Evolutionary conservation across 2,797 vertebrate genomes (phyloP).

Genomic region (Etheostoma perlongum): DNA sequence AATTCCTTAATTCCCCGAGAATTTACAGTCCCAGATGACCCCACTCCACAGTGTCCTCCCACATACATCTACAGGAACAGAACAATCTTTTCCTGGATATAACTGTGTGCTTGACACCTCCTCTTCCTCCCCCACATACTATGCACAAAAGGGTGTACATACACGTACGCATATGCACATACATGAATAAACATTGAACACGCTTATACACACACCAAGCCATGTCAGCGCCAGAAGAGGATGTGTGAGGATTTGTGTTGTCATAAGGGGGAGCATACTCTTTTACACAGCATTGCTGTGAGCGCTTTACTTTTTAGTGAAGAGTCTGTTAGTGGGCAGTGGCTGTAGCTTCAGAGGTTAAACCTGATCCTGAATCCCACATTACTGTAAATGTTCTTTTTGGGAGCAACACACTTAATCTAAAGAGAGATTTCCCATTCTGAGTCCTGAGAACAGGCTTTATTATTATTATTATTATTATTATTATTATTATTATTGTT

Average conservation of each 20-base stretch:
- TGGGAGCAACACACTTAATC: too few relatives aligned
- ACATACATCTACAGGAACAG: conserved; percentile 74
- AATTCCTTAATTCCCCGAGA: conserved; percentile 81
- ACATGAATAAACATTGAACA: conserved; percentile 45
- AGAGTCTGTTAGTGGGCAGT: conserved; percentile 61
- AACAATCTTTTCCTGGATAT: conserved; percentile 74
- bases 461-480: too few relatives aligned
- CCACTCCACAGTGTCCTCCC: conserved; percentile 73
- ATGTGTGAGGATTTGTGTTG: conserved; percentile 46
- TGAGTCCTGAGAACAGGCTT: too few relatives aligned
- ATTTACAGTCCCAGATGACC: conserved; percentile 73
- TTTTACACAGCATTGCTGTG: conserved; percentile 31
- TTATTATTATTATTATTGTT: too few relatives aligned
- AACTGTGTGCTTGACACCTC: conserved; percentile 65
- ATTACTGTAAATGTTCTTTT: too few relatives aligned
- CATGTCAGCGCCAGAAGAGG: conserved; percentile 28
- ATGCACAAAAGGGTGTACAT: conserved; percentile 53
- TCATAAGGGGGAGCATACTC: conserved; percentile 45
- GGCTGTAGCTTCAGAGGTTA: conserved; percentile 43
- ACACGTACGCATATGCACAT: conserved; percentile 36
- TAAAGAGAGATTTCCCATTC: too few relatives aligned
- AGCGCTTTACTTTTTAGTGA: conserved; percentile 56
- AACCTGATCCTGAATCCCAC: too few relatives aligned
- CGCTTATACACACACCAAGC: conserved; percentile 19
- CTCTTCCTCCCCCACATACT: conserved; percentile 66